Evolutionary conservation across 2,797 vertebrate species (phyloP), one percentile per base, ranked within the genome.

Genomic region (Phrynocephalus guinanensis): DNA sequence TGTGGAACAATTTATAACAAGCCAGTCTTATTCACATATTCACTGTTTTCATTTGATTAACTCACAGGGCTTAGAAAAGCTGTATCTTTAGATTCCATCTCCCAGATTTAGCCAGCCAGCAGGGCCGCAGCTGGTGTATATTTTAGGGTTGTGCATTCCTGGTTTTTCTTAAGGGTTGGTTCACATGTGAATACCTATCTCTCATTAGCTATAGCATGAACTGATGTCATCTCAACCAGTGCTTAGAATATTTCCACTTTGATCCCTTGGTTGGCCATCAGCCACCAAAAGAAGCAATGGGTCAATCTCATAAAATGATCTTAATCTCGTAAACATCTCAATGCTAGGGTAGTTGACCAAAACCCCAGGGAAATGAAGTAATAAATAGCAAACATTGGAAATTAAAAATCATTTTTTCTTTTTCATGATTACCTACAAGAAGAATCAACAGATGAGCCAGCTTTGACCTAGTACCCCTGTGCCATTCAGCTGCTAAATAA

Each of bases 401-500:
- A 28, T 44, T 22, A 38, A 2, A 7, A 7, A 18, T 38, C 18
- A 44, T 75, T 44, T 9, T 9, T 76, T 48, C 20, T 22, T 16
- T 44, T 77, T 77, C 70, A 81, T n/a, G 70, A 84, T 85, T 75
- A 81, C 77, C 71, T 28, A 28, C 33, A 30, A 56, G 33, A 73
- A 6, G 26, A 28, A 1, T n/a, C 66, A 85, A 22, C 15, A 60
- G 63, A 33, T 75, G 44, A 78, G 52, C 72, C 22, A 7, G 30
- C 6, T 30, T 0, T 71, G 75, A 44, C 68, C 79, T 67, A 33
- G 28, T 22, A 33, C 16, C 9, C 9, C 78, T 86, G 30, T 75
- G 70, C 70, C 63, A 63, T 81, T 86, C 28, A 66, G 44, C 8
- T 50, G n/a, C 82, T 73, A 33, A 66, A 50, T 75, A 84, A 88